Base-by-base conservation (phyloP, 2,113 vertebrate genomes). In the Castor canadensis region DNA sequence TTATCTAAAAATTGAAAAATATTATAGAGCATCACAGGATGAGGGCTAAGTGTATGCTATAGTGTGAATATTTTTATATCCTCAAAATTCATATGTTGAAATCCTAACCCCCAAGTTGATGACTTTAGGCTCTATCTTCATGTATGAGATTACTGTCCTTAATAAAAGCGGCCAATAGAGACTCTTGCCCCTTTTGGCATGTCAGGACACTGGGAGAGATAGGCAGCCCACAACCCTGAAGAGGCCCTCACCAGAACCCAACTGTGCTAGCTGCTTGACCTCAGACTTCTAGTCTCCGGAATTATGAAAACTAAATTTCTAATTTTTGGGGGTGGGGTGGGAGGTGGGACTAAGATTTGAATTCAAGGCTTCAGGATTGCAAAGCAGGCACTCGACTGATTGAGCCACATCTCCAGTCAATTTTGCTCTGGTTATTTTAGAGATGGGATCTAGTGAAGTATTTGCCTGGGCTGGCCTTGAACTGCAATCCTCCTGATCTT, bases 1-100 rank as follows among this genome's bases (percentile, higher is more conserved):
- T 91, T 81, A 47, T 71, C 60, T 90, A 62, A 26, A 91, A 90
- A n/a, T 69, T 81, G 30, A 66, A 79, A 94, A 89, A 91, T 66
- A 71, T 28, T 52, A 43, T 47, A 64, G 81, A 49, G 35, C 19
- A 24, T 58, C 52, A 80, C 19, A 96, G 32, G 26, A 19, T 67
- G 38, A 73, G 17, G 52, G 52, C 30, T 84, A 43, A 76, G 47
- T 87, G 30, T 32, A 15, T 71, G 71, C 11, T 38, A 52, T 58
- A 12, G 35, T 83, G 32, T 49, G 20, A 87, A 92, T 88, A 47
- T 91, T 38, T 72, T 1, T 75, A 60, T 60, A 8, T 83, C 52
- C n/a, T 30, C 32, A 47, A 40, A 82, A 54, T 75, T 73, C 26
- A 15, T 43, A 81, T 64, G n/a, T 45, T 91, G 73, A 86, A 95